phyloP scores from a whole-genome alignment of 2,113 vertebrate genomes.

The Galemys pyrenaicus region DNA sequence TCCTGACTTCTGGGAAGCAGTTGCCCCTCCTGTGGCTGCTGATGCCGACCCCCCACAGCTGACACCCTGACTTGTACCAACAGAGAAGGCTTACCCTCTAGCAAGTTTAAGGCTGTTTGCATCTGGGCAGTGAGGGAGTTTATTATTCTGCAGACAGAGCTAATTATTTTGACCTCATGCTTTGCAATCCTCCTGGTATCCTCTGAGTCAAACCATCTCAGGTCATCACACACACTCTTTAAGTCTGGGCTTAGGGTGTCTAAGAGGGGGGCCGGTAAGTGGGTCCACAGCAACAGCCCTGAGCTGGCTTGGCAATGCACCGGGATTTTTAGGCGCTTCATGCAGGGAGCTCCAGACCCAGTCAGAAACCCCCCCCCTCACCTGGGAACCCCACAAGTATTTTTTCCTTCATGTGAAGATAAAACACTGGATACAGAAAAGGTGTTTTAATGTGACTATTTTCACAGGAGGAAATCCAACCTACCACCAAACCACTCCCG shows the following conservation, averaged over 20 bases:
- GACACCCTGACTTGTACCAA: background rate
- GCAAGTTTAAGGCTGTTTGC: background rate
- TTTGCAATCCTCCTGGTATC: background rate
- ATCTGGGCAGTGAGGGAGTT: background rate
- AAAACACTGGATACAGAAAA: background rate
- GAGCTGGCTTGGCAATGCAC: fast-evolving
- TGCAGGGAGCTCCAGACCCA: background rate
- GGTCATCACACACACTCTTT: background rate
- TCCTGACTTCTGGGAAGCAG: constrained; percentile 1
- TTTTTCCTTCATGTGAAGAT: background rate
- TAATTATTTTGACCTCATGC: constrained; percentile 1
- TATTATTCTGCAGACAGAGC: background rate
- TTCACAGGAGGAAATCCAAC: background rate
- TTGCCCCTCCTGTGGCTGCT: background rate
- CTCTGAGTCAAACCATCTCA: background rate
- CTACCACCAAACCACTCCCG: background rate
- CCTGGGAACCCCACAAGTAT: background rate
- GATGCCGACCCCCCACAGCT: background rate
- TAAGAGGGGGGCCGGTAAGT: background rate
- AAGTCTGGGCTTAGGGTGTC: background rate
- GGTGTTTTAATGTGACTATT: background rate
- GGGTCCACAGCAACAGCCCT: background rate
- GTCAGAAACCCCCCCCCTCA: background rate
- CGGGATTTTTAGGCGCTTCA: background rate
- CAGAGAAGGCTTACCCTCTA: background rate